Evolutionary conservation across 2,888 invertebrate species (phyloP).

Genomic region (Dicyrtoma fusca): DNA sequence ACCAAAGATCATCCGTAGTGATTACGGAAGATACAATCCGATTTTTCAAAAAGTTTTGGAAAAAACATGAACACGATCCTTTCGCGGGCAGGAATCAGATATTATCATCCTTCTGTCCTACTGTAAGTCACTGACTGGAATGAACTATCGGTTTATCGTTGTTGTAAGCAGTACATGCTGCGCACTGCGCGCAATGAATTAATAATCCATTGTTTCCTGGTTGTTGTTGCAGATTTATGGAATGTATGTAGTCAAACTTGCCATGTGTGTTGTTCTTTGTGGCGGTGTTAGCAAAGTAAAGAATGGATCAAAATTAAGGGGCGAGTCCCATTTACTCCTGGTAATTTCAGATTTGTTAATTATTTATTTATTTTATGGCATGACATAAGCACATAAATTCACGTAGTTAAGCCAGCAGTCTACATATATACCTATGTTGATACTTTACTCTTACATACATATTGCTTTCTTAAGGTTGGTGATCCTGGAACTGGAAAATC

Average conservation of each 20-base stretch:
- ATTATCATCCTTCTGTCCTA: slow-evolving; percentile 79
- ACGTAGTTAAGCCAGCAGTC: too few relatives aligned
- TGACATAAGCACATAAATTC: too few relatives aligned
- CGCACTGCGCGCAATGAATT: not conserved
- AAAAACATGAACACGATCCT: slow-evolving; percentile 66
- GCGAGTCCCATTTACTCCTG: slow-evolving; percentile 81
- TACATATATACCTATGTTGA: too few relatives aligned
- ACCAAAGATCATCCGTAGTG: slow-evolving; percentile 61
- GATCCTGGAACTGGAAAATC: slow-evolving; percentile 89
- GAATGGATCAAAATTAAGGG: slow-evolving; percentile 67
- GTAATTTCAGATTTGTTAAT: too few relatives aligned
- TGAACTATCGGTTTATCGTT: not conserved
- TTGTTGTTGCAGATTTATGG: slow-evolving; percentile 73
- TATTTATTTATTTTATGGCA: too few relatives aligned
- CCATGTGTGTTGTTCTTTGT: slow-evolving; percentile 70
- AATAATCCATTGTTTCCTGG: slow-evolving; percentile 9
- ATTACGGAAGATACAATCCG: slow-evolving; percentile 70
- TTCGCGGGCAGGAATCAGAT: slow-evolving; percentile 77
- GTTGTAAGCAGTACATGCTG: not conserved
- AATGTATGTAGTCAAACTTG: slow-evolving; percentile 82
- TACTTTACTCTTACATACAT: too few relatives aligned
- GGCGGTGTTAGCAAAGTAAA: slow-evolving; percentile 63
- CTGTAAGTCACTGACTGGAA: slow-evolving; percentile 62
- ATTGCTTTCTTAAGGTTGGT: too few relatives aligned
- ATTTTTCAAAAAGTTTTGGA: slow-evolving; percentile 76